These are phyloP conservation scores for Aurelia sp. DNA, from an alignment of 30 jellyfish, hydroid and myxozoan species.

Conservation along the genomic window DNA sequence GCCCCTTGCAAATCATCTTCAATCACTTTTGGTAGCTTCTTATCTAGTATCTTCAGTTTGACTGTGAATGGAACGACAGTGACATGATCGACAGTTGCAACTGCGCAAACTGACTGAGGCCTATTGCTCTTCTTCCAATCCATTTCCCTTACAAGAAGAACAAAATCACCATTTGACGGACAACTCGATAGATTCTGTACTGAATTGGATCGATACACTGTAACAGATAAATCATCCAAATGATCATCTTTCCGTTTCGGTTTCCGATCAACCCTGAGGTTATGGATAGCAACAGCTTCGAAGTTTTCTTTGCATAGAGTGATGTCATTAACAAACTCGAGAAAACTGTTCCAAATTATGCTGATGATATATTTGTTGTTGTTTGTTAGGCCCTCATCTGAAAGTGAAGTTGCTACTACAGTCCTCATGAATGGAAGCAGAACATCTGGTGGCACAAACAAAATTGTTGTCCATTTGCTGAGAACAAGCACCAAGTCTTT, in stretches of 20 bases:
- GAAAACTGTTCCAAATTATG: slow-evolving; percentile 7
- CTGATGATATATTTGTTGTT: not conserved
- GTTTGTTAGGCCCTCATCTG: slow-evolving; percentile 1
- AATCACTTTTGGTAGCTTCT: not conserved
- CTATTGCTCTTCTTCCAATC: slow-evolving; percentile 11
- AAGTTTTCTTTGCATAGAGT: slow-evolving; percentile 29
- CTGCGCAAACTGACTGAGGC: not conserved
- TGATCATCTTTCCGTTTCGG: not conserved
- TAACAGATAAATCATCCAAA: not conserved
- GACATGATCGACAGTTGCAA: slow-evolving; percentile 7
- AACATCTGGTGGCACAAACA: slow-evolving; percentile 30
- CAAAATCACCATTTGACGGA: slow-evolving; percentile 46
- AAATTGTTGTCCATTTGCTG: not conserved
- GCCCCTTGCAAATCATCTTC: not conserved
- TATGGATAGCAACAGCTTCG: not conserved
- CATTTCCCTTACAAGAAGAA: slow-evolving; percentile 10
- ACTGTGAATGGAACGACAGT: slow-evolving; percentile 25
- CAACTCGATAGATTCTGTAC: slow-evolving; percentile 1
- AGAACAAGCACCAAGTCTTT: not conserved
- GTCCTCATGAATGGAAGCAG: not conserved
- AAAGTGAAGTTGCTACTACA: not conserved
- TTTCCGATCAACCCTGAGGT: not conserved
- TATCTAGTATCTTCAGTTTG: slow-evolving; percentile 1
- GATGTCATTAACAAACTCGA: slow-evolving; percentile 33
- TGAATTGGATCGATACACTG: slow-evolving; percentile 3